Evolutionary conservation across 2,797 vertebrate species (phyloP), one percentile per base, ranked within the genome.

Genomic region (Staurois parvus): DNA sequence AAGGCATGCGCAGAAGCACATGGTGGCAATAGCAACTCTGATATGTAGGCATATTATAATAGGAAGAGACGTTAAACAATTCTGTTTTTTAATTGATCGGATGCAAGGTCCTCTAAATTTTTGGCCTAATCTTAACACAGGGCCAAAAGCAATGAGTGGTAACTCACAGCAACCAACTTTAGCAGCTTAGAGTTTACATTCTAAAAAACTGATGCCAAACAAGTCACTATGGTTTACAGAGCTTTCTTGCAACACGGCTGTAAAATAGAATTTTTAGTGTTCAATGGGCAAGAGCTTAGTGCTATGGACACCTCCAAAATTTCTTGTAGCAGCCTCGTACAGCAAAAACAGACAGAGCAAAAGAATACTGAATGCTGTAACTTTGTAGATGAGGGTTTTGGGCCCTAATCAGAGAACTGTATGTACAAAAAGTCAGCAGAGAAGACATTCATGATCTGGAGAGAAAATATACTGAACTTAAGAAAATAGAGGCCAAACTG

Each of bases 261-360:
- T 45, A 19, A 48, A 48, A 48, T 4, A 48, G 19, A 48, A 17
- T 12, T 0, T 2, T 48, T 15, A 12, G 15, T 52, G 48, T 52
- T 52, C 48, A 3, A 4, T 52, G 48, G 17, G 17, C 48, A 52
- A 45, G 48, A 52, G 48, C 17, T 52, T 52, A 52, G 2, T 67
- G 66, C 9, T 21, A 24, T 17, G 45, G 34, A n/a, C 52, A 29
- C 37, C 28, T 85, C 59, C 32, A 59, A 68, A 48, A 45, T 66
- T 48, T 70, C 17, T 21, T 21, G 32, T 37, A 77, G 85, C 74
- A 86, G 73, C 72, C 10, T 59, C 37, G 2, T 80, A 32, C 67
- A 81, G 78, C 70, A 62, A 62, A 29, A 78, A 37, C 37, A 6
- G 8, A 9, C 30, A 70, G 68, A 34, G 30, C 29, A 30, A 5